Conservation (phyloP, 1,140 invertebrate species). For the Hetaerina americana region DNA sequence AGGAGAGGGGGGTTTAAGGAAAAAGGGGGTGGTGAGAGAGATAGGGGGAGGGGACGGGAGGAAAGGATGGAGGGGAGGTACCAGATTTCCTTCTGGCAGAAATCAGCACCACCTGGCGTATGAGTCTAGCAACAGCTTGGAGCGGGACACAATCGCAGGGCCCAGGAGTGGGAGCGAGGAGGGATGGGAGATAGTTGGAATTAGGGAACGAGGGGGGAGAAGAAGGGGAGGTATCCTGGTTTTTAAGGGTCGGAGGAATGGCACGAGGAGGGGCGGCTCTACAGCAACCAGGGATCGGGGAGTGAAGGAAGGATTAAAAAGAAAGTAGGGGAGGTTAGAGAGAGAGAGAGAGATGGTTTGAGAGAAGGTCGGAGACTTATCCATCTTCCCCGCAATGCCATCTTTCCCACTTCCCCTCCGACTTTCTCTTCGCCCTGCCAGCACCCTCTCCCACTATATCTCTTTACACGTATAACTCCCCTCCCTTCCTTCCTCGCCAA, state of each 20-base stretch:
- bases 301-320: no score
- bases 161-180: not conserved
- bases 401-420: no score
- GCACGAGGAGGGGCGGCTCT: no score
- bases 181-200: not conserved
- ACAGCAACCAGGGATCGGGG: no score
- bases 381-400: no score
- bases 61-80: not conserved
- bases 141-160: not conserved
- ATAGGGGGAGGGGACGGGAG: not conserved
- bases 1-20: not conserved
- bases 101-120: constrained; percentile 7
- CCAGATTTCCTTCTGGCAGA: not conserved
- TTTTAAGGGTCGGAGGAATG: not conserved
- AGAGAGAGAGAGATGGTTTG: no score
- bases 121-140: constrained; percentile 6
- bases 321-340: no score
- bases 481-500: not conserved
- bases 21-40: not conserved
- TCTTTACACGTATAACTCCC: not conserved
- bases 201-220: not conserved
- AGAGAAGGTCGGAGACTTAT: no score
- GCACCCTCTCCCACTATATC: not conserved
- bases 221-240: no score
- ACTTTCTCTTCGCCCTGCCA: no score